Conservation (phyloP, 2,888 invertebrate species). For the Ormyrus pomaceus region DNA sequence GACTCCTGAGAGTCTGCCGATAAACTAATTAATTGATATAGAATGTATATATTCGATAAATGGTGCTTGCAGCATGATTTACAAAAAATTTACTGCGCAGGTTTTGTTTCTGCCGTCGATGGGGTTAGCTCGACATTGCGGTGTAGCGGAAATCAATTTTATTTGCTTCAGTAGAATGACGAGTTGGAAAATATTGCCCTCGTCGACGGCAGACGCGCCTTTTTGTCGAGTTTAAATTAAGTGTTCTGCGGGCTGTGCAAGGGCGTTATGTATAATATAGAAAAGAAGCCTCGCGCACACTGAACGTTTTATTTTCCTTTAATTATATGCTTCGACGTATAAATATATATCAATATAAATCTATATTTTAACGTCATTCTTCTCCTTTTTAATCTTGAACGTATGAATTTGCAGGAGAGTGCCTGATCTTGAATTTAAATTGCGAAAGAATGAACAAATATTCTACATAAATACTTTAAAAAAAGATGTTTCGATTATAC, state of each 20-base stretch:
- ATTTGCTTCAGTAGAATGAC: slow-evolving; percentile 10
- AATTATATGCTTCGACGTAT: slow-evolving; percentile 8
- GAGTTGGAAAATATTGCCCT: not conserved
- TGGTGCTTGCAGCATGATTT: slow-evolving; percentile 41
- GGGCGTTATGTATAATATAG: slow-evolving; percentile 25
- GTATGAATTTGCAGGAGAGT: slow-evolving; percentile 4
- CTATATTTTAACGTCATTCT: slow-evolving; percentile 6
- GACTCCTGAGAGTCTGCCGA: slow-evolving; percentile 3
- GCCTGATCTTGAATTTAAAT: not conserved
- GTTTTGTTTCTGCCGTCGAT: slow-evolving; percentile 18
- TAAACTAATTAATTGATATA: slow-evolving; percentile 33
- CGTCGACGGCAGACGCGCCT: slow-evolving; percentile 23
- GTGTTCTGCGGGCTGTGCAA: slow-evolving; percentile 40
- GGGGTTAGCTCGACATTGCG: not conserved
- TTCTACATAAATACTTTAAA: slow-evolving; percentile 12
- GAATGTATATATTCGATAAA: slow-evolving; percentile 46
- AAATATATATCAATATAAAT: no score
- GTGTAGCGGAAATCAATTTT: slow-evolving; percentile 13
- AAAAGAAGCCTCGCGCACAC: slow-evolving; percentile 35
- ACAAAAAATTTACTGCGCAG: slow-evolving; percentile 17
- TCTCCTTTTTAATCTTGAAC: slow-evolving; percentile 11
- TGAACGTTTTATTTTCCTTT: slow-evolving; percentile 25
- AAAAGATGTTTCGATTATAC: slow-evolving; percentile 14
- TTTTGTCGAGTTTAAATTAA: slow-evolving; percentile 17
- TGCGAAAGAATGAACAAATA: slow-evolving; percentile 2